Base-by-base conservation (phyloP, 2,113 vertebrate genomes). In the Pelobates fuscus region DNA sequence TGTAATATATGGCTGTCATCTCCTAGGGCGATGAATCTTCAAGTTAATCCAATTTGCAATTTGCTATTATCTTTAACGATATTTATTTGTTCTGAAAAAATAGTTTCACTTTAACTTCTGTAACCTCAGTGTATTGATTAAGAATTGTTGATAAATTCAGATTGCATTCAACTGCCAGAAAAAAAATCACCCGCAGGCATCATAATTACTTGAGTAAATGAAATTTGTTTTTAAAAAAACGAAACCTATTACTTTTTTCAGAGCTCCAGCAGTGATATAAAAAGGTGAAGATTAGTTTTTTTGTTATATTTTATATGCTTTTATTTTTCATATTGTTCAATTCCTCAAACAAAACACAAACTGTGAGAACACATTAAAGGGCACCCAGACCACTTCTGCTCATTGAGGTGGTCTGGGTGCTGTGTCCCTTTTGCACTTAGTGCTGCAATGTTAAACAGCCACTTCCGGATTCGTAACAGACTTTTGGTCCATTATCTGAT, bases 151-250 rank as follows among this genome's bases (percentile, higher is more conserved):
- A 77, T 80, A 79, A 67, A 82, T 82, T 83, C 66, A 76, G 67
- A 81, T 55, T 57, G 43, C 15, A 74, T 43, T 71, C 61, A 61
- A 79, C 69, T 75, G 58, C 37, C 62, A 78, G 66, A 29, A 80
- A 77, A 79, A 58, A 71, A n/a, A 60, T 6, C 32, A 37, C 32
- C 20, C 57, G 70, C 65, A 70, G 75, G 29, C 67, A 21, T 29
- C 72, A 43, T 81, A 77, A 81, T 81, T 81, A 71, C 60, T 77
- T 74, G 67, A 72, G 76, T 74, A 80, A 82, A 83, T 63, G 41
- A 77, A n/a, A n/a, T n/a, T n/a, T n/a, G n/a, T n/a, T n/a, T n/a
- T n/a, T n/a, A n/a, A 78, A 70, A 37, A 37, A 37, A 37, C 32
- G 10, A 77, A 73, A 71, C 67, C 67, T 58, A 30, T 61, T 78